A percentile compares a stretch with the other conserved stretches of the same genome.
These are phyloP conservation scores for Conus betulinus DNA, from an alignment of 1,140 invertebrate species.

Conservation along the genomic window DNA sequence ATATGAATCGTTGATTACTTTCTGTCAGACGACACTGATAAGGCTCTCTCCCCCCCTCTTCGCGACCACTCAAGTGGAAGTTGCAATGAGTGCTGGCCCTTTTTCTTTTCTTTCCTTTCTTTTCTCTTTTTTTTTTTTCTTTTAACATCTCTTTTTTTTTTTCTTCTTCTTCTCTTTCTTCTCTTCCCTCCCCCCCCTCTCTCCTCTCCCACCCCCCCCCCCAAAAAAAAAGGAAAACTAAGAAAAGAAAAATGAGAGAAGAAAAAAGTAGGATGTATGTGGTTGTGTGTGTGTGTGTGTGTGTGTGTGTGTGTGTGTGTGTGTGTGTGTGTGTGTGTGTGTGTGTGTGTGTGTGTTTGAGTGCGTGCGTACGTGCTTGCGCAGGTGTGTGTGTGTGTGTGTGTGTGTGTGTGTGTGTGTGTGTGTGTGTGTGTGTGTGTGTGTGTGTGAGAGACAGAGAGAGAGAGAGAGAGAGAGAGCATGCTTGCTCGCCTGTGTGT, in stretches of 20 bases:
- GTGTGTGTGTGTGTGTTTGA: not conserved
- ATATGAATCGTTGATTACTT: constrained; percentile 16
- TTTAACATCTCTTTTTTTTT: not conserved
- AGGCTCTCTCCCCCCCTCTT: not conserved
- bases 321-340: too few species aligned
- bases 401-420: constrained; percentile 1
- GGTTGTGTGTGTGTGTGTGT: too few species aligned
- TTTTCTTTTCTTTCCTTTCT: not conserved
- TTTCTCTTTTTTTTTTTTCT: not conserved
- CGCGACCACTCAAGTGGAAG: not conserved
- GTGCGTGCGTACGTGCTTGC: not conserved
- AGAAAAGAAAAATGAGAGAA: too few species aligned
- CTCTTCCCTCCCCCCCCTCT: not conserved
- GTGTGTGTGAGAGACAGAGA: too few species aligned
- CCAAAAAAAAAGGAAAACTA: not conserved
- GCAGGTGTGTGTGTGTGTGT: not conserved
- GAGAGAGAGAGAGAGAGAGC: too few species aligned
- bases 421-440: not conserved
- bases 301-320: too few species aligned
- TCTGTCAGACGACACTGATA: not conserved
- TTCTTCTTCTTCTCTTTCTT: not conserved
- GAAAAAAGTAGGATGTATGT: too few species aligned
- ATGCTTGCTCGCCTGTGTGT: too few species aligned
- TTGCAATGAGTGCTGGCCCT: not conserved
- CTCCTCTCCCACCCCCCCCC: not conserved